Conservation (phyloP, 2,113 vertebrate genomes). For the Oenanthe melanoleuca region DNA sequence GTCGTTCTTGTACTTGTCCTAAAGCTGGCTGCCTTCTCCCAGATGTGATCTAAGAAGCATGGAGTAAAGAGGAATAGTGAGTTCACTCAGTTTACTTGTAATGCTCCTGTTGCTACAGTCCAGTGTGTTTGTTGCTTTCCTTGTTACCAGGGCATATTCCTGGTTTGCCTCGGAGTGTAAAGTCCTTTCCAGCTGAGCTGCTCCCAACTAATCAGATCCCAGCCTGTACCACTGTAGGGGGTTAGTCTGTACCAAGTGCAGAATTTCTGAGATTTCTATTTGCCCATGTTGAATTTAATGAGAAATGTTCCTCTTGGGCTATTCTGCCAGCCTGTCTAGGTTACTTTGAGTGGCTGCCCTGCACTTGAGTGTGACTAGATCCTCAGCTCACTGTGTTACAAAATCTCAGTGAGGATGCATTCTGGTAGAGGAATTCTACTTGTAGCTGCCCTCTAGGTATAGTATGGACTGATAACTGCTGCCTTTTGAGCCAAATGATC, state of each 20-base stretch:
- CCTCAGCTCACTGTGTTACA: neutral
- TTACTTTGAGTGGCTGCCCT: neutral
- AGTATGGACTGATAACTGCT: neutral
- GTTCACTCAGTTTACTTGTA: neutral
- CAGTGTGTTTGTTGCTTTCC: neutral
- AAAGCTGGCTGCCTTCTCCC: neutral
- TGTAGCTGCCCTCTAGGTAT: neutral
- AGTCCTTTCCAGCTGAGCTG: neutral
- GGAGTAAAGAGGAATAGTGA: accelerated
- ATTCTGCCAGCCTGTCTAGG: neutral
- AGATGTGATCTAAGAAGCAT: neutral
- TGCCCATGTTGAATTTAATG: neutral
- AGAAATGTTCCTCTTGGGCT: neutral
- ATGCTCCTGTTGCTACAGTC: neutral
- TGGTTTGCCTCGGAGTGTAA: neutral
- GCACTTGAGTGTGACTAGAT: neutral
- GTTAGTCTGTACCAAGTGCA: accelerated
- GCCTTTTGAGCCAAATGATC: neutral
- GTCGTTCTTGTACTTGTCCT: neutral
- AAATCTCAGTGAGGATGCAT: neutral
- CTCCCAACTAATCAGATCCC: neutral
- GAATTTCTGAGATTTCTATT: neutral
- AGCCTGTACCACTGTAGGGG: neutral
- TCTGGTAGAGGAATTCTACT: neutral
- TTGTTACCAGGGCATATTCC: neutral